These are phyloP conservation scores for Typhlichthys eigenmanni DNA, from an alignment of 2,797 vertebrate species.

Conservation along the genomic window DNA sequence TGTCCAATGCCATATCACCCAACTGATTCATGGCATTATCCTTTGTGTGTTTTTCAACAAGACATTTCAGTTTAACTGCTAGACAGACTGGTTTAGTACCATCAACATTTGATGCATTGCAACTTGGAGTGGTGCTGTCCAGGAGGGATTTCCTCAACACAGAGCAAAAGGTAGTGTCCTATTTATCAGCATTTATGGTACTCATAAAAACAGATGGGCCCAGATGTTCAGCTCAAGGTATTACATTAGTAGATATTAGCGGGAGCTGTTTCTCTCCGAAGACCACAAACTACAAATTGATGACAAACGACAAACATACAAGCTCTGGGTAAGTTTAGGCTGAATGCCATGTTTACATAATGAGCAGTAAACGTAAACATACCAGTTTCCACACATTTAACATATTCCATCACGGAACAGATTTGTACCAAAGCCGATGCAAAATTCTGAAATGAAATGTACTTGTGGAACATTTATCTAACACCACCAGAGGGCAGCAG, in stretches of 20 bases:
- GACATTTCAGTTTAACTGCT: no score
- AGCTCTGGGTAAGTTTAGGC: not conserved
- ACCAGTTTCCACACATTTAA: not conserved
- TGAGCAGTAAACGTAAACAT: not conserved
- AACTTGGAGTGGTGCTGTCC: no score
- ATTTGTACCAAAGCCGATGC: conserved; percentile 3
- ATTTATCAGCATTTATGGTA: no score
- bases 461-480: not conserved
- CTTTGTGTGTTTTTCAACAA: not conserved
- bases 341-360: not conserved
- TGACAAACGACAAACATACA: not conserved
- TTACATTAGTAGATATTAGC: not conserved
- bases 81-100: not conserved
- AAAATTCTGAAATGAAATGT: not conserved
- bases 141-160: not conserved
- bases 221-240: not conserved
- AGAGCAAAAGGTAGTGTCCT: no score
- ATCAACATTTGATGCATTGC: not conserved
- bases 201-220: not conserved
- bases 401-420: not conserved
- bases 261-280: not conserved
- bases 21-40: not conserved
- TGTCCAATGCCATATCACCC: no score
- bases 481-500: conserved; percentile 40
- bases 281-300: not conserved